Evolutionary conservation across 1,140 invertebrate species (phyloP).

Genomic region (Coboldia fuscipes): DNA sequence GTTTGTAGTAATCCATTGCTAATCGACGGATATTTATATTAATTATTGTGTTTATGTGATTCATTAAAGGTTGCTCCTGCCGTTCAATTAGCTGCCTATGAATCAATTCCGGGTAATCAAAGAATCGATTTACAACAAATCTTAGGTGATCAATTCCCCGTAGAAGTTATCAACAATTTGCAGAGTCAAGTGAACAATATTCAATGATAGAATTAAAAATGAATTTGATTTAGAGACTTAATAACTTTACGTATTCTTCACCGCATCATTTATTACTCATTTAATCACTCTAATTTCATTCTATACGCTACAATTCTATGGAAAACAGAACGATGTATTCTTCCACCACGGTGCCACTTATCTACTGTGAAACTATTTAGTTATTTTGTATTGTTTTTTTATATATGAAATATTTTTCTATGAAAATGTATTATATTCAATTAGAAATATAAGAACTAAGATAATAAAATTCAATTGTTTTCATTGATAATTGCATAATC

Average conservation of each 20-base stretch:
- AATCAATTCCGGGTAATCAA: conserved; percentile 61
- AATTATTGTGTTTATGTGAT: conserved; percentile 1
- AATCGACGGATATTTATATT: not conserved
- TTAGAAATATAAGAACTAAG: too few relatives aligned
- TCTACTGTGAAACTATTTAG: too few relatives aligned
- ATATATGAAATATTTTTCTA: too few relatives aligned
- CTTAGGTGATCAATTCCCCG: conserved; percentile 56
- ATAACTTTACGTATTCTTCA: too few relatives aligned
- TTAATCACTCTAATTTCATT: too few relatives aligned
- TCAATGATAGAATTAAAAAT: not conserved
- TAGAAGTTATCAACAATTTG: conserved; percentile 69
- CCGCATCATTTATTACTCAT: not conserved
- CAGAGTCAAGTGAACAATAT: conserved; percentile 56
- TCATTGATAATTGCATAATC: too few relatives aligned
- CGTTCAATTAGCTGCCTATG: conserved; percentile 59
- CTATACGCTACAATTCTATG: too few relatives aligned
- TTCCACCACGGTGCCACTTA: not conserved
- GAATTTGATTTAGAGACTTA: not conserved
- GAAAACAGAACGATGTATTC: too few relatives aligned
- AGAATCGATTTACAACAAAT: conserved; percentile 61
- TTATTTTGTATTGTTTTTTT: too few relatives aligned
- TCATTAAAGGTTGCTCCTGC: conserved; percentile 48
- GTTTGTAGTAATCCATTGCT: conserved; percentile 12
- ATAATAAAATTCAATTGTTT: too few relatives aligned
- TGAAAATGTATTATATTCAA: too few relatives aligned